A percentile compares a stretch with the other conserved stretches of the same genome.
Evolutionary conservation across 1,140 invertebrate species (phyloP).

Genomic region (Bactericera cockerelli): DNA sequence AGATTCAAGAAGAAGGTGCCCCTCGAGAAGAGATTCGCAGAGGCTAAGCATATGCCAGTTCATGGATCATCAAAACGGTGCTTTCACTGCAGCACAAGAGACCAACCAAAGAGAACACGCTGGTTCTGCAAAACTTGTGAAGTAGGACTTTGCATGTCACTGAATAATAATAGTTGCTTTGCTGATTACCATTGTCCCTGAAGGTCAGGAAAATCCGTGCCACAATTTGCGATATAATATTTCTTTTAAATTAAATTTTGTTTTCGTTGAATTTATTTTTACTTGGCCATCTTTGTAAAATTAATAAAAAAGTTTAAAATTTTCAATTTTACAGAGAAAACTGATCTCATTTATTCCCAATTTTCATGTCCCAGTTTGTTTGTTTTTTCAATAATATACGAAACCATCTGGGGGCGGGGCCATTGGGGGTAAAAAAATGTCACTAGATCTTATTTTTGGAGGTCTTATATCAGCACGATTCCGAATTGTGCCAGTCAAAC

Average conservation of each 20-base stretch:
- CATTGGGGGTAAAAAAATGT: background rate
- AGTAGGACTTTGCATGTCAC: background rate
- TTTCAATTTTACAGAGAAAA: background rate
- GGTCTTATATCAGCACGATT: background rate
- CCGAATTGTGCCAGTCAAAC: background rate
- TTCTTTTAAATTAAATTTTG: too few relatives aligned
- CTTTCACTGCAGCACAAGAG: background rate
- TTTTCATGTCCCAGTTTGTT: background rate
- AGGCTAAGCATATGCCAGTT: background rate
- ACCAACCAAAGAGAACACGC: background rate
- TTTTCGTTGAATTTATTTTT: too few relatives aligned
- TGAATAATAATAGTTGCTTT: conserved; percentile 4
- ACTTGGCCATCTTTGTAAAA: too few relatives aligned
- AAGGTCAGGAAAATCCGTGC: conserved; percentile 26
- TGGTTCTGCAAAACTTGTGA: conserved; percentile 8
- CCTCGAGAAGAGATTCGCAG: background rate
- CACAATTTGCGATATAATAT: background rate
- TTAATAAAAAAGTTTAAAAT: too few relatives aligned
- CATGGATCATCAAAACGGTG: background rate
- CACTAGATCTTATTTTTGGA: background rate
- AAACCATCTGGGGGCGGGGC: background rate
- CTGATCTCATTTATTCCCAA: background rate
- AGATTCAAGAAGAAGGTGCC: background rate
- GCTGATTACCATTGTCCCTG: conserved; percentile 21
- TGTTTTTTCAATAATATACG: background rate